Evolutionary conservation across 2,797 vertebrate genomes (phyloP), one percentile per base, ranked within the genome.

Genomic region (Clarias fuscus): DNA sequence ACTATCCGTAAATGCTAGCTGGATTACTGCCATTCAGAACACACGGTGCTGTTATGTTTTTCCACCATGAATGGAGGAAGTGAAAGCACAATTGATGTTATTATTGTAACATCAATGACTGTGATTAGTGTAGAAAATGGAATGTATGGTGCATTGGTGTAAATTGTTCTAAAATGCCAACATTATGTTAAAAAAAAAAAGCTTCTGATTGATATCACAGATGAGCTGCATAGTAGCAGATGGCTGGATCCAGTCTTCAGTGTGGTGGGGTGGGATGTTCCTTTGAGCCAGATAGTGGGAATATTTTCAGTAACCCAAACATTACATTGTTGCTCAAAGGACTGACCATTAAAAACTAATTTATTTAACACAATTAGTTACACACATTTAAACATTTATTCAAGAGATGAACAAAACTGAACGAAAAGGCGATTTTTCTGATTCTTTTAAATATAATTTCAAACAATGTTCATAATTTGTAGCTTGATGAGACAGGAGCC

Each of bases 81-180:
- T 79, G 67, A 85, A 78, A 67, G 79, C 84, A 88, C 68, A 82
- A 85, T 85, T 80, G 77, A 48, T 75, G 65, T 84, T 79, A 72
- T 72, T 85, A 85, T 80, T 62, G 65, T 43, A 67, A 64, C 85
- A 82, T 86, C 78, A 86, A 81, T 86, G 85, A 86, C 68, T 67
- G 70, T 86, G 85, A 86, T 81, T 84, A 82, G 79, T 72, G 81
- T 82, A 78, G 85, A 90, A 87, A 84, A 77, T 86, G 64, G 81
- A 40, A 85, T 79, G 56, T 56, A 79, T 67, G 81, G 84, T 72
- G 84, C 68, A 73, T 88, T 85, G 67, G 67, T 84, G 84, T 72
- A 61, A 83, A 88, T 84, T 64, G 85, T 83, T 62, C 88, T 77
- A 86, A 84, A 88, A 89, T 85, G 85, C 83, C 82, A 84, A 72